Evolutionary conservation across 2,888 invertebrate genomes (phyloP), one percentile per base, ranked within the genome.

Genomic region (Agapetus fuscipes): DNA sequence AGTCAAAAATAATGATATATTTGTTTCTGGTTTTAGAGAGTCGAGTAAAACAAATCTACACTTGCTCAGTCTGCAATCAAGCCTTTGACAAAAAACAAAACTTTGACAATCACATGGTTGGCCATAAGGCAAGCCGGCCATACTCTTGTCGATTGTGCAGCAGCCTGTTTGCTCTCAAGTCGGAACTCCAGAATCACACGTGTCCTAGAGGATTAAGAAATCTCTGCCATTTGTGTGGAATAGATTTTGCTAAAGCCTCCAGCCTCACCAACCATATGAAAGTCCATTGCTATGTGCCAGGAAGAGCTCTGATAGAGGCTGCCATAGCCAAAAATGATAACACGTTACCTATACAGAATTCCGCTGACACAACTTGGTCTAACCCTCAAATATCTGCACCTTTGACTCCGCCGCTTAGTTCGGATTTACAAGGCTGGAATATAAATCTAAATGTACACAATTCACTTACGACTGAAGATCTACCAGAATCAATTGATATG

Each of bases 201-300:
- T 52, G 57, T 35, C 51, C 54, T 7, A 59, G 62, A 33, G 59
- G 55, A 25, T 20, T 33, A 9, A 30, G 37, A n/a, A 34, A 33
- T n/a, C 43, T 48, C 30, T 70, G 69, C 41, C 58, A 58, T 14
- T 55, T 67, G 30, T 70, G 70, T 41, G 62, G 62, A 5, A 58
- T 60, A 10, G 57, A 61, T 17, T 71, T 67, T 51, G 59, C 61
- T 17, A 54, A 68, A 25, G 62, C 66, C 20, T 66, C 66, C 24
- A 68, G 68, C 48, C 53, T 71, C 7, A 64, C 66, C 1, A 69
- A 69, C 51, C 71, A 71, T 47, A 64, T 67, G 65, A 71, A 70
- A 46, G 64, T 66, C 30, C 66, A 66, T 41, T 59, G 56, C 4
- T 66, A 64, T 41, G 56, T 58, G 3, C 61, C 64, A 1, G 64